These are phyloP conservation scores for Andrena dorsata DNA, from an alignment of 2,888 invertebrate genomes.

Conservation along the genomic window DNA sequence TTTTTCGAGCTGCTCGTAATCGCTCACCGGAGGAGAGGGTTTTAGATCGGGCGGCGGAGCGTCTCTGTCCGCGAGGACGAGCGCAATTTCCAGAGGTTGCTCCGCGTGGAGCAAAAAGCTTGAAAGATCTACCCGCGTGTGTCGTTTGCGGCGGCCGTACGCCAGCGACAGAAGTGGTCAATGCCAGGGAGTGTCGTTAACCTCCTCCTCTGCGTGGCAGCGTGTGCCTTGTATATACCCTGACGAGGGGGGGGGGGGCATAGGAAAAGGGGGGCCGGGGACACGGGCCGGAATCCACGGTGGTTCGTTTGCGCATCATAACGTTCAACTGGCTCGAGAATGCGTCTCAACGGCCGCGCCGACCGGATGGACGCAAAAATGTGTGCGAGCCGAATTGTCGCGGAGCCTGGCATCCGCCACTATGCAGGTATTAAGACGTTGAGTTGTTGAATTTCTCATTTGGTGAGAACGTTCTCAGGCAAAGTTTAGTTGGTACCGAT, in stretches of 20 bases:
- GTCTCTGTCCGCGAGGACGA: constrained; percentile 50
- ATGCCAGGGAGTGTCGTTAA: constrained; percentile 75
- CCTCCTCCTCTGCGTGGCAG: constrained; percentile 68
- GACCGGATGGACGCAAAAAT: constrained; percentile 7
- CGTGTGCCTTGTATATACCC: constrained; percentile 67
- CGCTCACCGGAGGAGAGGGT: constrained; percentile 20
- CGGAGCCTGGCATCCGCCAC: background rate
- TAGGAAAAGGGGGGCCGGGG: constrained; percentile 51
- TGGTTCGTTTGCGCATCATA: constrained; percentile 47
- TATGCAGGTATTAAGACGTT: constrained; percentile 1
- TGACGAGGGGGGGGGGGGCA: constrained; percentile 42
- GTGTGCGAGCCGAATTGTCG: constrained; percentile 1
- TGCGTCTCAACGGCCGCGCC: constrained; percentile 25
- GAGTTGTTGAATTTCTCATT: background rate
- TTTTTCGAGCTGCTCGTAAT: constrained; percentile 22
- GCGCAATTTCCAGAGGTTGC: constrained; percentile 67
- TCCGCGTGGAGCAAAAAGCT: constrained; percentile 65
- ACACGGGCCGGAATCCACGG: constrained; percentile 59
- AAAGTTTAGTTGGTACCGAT: background rate
- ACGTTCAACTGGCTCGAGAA: constrained; percentile 64
- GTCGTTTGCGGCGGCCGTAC: constrained; percentile 66
- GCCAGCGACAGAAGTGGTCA: constrained; percentile 72
- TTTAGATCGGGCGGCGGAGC: constrained; percentile 41
- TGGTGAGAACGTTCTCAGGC: background rate
- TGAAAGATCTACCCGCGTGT: constrained; percentile 66